Base-by-base conservation (phyloP, 2,797 vertebrate species). In the Micrastur ruficollis region DNA sequence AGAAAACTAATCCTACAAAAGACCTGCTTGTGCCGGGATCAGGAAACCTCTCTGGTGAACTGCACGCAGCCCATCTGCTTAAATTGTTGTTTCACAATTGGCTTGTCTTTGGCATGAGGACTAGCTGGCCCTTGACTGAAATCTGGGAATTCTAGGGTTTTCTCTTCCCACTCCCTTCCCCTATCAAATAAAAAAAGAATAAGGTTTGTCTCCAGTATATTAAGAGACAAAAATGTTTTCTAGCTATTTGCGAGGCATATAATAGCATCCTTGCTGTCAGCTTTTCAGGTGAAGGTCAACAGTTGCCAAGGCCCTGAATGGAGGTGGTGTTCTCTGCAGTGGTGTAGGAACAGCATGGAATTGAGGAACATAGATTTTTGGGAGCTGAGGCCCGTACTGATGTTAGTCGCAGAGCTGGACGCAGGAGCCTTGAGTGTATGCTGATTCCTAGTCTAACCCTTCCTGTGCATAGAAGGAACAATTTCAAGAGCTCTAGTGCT, bases 291-390 rank as follows among this genome's bases (percentile, higher is more conserved):
- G 61, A 73, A 68, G 34, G 31, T 65, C 65, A 78, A 1, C 7
- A 58, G 42, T 79, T 75, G 23, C 34, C 21, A 25, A 34, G 59
- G 55, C 25, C 47, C 40, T 21, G 55, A 74, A 59, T 23, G 23
- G 70, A 63, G 14, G 14, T 13, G 13, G 10, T 46, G 50, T 47
- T 70, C 38, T 80, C 12, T 70, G 47, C 47, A 59, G 27, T 49
- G 55, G 3, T 86, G 17, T 34, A 75, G 72, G 53, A 82, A 20
- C 14, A 73, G 56, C 9, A 13, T 0, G 0, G 52, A 34, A 23
- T 42, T 81, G 78, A 74, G 56, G 36, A 62, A 47, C 23, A 31
- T 11, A 12, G 59, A n/a, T n/a, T 66, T 75, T 49, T 86, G 29
- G 38, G 63, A 61, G 23, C 38, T 5, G 6, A 75, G 10, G 6